Base-by-base conservation (phyloP, 1,140 invertebrate genomes). In the Atta texana region DNA sequence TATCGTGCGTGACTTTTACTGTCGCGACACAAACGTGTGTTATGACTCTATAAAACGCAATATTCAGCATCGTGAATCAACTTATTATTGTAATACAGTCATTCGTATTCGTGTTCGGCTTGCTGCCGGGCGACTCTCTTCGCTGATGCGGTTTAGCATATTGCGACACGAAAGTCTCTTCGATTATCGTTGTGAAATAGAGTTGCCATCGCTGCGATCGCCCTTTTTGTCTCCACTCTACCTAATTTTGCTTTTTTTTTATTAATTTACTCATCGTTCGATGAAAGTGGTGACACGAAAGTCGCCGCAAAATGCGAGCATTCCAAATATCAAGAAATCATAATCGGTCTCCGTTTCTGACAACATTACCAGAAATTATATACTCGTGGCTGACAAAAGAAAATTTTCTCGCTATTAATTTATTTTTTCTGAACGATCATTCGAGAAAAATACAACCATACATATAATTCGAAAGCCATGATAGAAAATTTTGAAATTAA, bases 61-160 rank as follows among this genome's bases (percentile, higher is more conserved):
- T 75, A 84, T 84, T 49, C 55, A 34, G 39, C 55, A 21, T 84
- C 57, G 69, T 74, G 69, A 61, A 84, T 84, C 69, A 84, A 84
- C 57, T 63, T 75, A 63, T 84, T 75, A 84, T 84, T 75, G 59
- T 84, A 84, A 84, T 84, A 75, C 69, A 84, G 80, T 75, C 80
- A 84, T 84, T 84, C 55, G 80, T 69, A 84, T 84, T 84, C 80
- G 69, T 57, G 69, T 6, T 75, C 55, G 34, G 16, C 39, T 24
- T 24, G 55, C 53, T 49, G 80, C 21, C 53, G 24, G 6, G 39
- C 21, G 66, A 7, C 39, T 74, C 53, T 74, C 68, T 39, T 74
- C 80, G 53, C 21, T 21, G 66, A 49, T 24, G 55, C 55, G 16
- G 53, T 84, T 84, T 84, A 84, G 69, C 80, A 61, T 82, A 82